Evolutionary conservation across 2,113 vertebrate species (phyloP), one percentile per base, ranked within the genome.

Genomic region (Xyliphius kryptos): DNA sequence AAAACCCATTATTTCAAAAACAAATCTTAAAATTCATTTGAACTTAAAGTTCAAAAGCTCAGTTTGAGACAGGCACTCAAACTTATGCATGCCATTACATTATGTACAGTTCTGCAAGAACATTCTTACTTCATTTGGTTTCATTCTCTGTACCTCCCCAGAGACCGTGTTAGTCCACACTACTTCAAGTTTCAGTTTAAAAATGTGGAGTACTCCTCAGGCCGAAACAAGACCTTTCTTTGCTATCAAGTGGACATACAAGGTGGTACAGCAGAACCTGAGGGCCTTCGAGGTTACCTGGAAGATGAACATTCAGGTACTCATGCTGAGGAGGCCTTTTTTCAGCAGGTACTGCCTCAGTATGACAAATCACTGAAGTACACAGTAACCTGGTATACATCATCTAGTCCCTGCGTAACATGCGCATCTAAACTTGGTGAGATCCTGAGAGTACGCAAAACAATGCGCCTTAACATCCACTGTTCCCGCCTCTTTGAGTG

Each of bases 141-240:
- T n/a, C n/a, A n/a, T n/a, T n/a, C n/a, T 57, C 37, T 79, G 17
- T 74, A 50, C 40, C 11, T 61, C 49, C 38, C 2, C 62, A 98
- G 96, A 75, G 92, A 94, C 41, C 86, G 89, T 48, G 87, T 98
- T 69, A 91, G 89, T 16, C 91, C 89, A 22, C 89, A 87, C 74
- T 96, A 85, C 81, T 98, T 97, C 83, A 95, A 94, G 76, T 98
- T 98, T 83, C 96, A 98, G 81, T 98, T 98, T 88, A 88, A 91
- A 83, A 98, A 98, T 0, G 96, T 98, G 56, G 95, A 98, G 57
- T 98, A 98, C 77, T 97, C 93, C 43, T 97, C 93, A 0, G 96
- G 95, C 46, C 83, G 96, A 69, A 97, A 97, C 84, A 98, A 98
- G 82, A 98, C 94, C 73, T 90, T 98, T 65, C 86, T 98, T 73